A percentile compares a stretch with the other conserved stretches of the same genome.
phyloP scores from a whole-genome alignment of 1,140 invertebrate genomes.

The Goniozus legneri region DNA sequence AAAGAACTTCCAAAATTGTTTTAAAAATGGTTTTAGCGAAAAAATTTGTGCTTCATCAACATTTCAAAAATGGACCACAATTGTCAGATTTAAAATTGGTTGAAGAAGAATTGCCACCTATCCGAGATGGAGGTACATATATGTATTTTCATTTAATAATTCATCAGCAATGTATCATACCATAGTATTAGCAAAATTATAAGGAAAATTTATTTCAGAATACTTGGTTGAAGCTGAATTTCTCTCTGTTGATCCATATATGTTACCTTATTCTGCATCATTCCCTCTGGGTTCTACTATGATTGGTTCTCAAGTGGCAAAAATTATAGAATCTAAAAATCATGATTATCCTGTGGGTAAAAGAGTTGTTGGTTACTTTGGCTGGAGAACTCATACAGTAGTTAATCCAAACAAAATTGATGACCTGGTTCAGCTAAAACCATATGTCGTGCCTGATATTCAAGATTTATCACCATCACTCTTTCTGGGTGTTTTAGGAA shows the following conservation, averaged over 20 bases:
- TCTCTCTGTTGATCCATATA: constrained; percentile 70
- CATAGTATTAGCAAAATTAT: background rate
- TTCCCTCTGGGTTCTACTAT: constrained; percentile 57
- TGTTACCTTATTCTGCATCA: constrained; percentile 58
- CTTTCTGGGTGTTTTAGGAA: constrained; percentile 60
- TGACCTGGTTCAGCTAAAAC: constrained; percentile 1
- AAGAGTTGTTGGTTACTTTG: constrained; percentile 57
- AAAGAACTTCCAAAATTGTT: too few species aligned
- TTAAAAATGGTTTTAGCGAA: constrained; percentile 56
- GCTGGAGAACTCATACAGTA: constrained; percentile 59
- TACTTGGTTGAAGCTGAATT: constrained; percentile 64
- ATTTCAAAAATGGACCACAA: constrained; percentile 65
- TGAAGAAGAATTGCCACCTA: constrained; percentile 61
- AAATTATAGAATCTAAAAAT: constrained; percentile 64
- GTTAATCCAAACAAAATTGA: constrained; percentile 21
- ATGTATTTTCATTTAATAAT: background rate
- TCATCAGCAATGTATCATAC: background rate
- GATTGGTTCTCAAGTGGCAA: constrained; percentile 63
- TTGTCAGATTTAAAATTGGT: constrained; percentile 61
- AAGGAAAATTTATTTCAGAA: constrained; percentile 53
- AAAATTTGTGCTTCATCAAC: constrained; percentile 60
- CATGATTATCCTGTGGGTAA: constrained; percentile 59
- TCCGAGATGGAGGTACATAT: constrained; percentile 62
- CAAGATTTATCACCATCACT: constrained; percentile 58
- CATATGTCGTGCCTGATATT: constrained; percentile 56